Conservation (phyloP, 2,113 vertebrate genomes). For the Paradisaea rubra region DNA sequence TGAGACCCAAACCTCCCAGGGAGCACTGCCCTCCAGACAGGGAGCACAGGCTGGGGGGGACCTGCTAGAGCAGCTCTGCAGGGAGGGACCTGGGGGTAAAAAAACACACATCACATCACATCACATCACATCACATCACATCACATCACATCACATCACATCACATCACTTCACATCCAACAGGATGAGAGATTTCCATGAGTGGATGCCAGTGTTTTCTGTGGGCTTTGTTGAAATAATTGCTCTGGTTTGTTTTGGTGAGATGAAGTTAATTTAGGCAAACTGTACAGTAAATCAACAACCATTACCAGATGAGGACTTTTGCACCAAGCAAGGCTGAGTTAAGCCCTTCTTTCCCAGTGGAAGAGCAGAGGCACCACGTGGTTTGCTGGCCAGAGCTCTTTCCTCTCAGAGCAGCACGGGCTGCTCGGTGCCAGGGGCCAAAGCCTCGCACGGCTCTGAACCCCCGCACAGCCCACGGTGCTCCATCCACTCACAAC, state of each 20-base stretch:
- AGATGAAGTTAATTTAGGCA: not conserved
- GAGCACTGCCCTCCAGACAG: not conserved
- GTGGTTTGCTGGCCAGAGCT: rapidly evolving
- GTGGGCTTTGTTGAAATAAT: not conserved
- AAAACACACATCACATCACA: not conserved
- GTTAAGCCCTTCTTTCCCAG: not conserved
- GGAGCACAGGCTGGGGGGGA: not conserved
- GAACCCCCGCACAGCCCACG: rapidly evolving
- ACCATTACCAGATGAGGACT: not conserved
- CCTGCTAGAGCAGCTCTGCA: not conserved
- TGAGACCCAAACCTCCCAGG: not conserved
- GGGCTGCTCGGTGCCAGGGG: not conserved
- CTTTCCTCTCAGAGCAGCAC: too few species aligned
- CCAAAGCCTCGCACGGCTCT: rapidly evolving
- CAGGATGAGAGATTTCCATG: rapidly evolving
- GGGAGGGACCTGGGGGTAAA: too few species aligned
- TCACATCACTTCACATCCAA: not conserved
- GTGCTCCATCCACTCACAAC: not conserved
- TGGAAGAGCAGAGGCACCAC: not conserved
- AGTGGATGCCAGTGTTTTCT: not conserved
- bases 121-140: not conserved
- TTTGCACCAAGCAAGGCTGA: not conserved
- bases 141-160: not conserved
- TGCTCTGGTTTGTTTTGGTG: not conserved
- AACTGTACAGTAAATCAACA: not conserved